Conservation (phyloP, 2,797 vertebrate species). For the Myotis planiceps region DNA sequence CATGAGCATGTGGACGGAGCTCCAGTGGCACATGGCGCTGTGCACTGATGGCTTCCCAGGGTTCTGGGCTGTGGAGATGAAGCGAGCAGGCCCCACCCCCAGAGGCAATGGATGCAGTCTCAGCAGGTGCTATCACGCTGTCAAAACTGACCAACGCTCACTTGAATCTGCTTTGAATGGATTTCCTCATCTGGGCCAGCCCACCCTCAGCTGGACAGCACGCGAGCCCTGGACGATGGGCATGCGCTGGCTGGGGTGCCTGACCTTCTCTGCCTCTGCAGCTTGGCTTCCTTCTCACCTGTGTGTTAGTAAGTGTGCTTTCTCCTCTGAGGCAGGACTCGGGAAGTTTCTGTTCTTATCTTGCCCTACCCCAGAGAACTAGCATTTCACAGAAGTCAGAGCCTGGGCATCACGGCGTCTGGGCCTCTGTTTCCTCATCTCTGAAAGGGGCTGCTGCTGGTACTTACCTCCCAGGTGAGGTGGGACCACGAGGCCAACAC, state of each 20-base stretch:
- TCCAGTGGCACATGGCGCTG: neutral
- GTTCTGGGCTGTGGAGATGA: neutral
- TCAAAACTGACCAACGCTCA: neutral
- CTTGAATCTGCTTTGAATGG: neutral
- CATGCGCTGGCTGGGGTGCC: accelerated
- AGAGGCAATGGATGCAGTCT: neutral
- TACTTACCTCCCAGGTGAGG: neutral
- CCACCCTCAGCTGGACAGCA: neutral
- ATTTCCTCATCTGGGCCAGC: neutral
- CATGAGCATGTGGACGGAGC: neutral
- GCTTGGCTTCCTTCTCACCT: neutral
- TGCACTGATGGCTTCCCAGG: neutral
- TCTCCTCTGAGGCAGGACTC: neutral
- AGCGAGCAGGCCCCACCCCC: too few relatives aligned
- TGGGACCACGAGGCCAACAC: neutral
- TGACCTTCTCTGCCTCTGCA: neutral
- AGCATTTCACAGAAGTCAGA: neutral
- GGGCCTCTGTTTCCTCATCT: neutral
- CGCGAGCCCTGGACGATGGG: neutral
- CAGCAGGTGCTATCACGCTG: neutral
- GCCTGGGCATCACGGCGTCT: accelerated
- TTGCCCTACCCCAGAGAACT: neutral
- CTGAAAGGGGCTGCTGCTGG: neutral
- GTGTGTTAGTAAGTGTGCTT: neutral
- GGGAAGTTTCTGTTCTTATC: neutral